Percentiles rank a stretch among this genome's conserved stretches.
phyloP scores from a whole-genome alignment of 2,888 invertebrate genomes.

The Eupeodes latifasciatus region DNA sequence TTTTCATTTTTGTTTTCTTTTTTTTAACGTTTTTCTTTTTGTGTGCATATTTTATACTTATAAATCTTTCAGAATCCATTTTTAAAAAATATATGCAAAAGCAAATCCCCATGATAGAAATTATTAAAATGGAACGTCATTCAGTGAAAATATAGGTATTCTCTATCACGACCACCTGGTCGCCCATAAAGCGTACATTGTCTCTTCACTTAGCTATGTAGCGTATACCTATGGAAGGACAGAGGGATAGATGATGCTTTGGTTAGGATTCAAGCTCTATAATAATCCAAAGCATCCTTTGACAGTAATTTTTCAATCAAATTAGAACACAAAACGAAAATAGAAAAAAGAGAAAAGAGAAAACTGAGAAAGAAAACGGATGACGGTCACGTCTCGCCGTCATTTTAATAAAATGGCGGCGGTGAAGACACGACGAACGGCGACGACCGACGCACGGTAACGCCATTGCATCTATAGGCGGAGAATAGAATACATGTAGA shows the following conservation, averaged over 20 bases:
- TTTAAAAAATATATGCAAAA: slow-evolving; percentile 40
- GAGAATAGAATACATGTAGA: slow-evolving; percentile 41
- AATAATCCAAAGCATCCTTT: slow-evolving; percentile 61
- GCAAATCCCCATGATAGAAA: slow-evolving; percentile 69
- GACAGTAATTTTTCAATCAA: slow-evolving; percentile 75
- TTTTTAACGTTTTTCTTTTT: too few species aligned
- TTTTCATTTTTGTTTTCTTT: slow-evolving; percentile 5
- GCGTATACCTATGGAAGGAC: neutral
- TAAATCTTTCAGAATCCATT: slow-evolving; percentile 67
- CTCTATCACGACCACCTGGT: slow-evolving; percentile 50
- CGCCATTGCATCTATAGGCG: neutral
- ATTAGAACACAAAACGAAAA: slow-evolving; percentile 50
- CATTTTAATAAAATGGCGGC: slow-evolving; percentile 48
- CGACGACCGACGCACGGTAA: slow-evolving; percentile 15
- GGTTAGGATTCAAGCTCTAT: neutral
- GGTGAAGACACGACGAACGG: neutral
- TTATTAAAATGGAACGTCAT: slow-evolving; percentile 71
- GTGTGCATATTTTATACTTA: slow-evolving; percentile 44
- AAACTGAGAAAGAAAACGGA: neutral
- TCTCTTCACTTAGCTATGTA: slow-evolving; percentile 10
- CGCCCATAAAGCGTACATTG: slow-evolving; percentile 67
- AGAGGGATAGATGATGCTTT: neutral
- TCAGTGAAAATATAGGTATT: slow-evolving; percentile 11
- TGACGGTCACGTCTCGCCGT: slow-evolving; percentile 50
- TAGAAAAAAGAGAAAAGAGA: slow-evolving; percentile 5